These are phyloP conservation scores for Azorinus chamasolen DNA, from an alignment of 2,888 invertebrate genomes.

Conservation along the genomic window DNA sequence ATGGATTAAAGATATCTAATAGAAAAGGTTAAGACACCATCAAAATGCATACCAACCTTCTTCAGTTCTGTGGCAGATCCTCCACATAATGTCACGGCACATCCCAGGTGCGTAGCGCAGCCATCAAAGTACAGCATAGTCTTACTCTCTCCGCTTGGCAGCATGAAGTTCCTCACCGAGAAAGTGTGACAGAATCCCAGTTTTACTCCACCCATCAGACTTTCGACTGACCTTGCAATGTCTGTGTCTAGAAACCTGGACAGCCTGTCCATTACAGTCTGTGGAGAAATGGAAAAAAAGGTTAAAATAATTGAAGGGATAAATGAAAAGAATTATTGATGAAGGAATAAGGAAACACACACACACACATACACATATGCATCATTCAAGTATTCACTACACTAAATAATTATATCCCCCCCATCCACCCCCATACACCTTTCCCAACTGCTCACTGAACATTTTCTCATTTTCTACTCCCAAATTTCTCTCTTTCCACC, in stretches of 20 bases:
- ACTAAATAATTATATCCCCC: too few species aligned
- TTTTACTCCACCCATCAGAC: constrained; percentile 90
- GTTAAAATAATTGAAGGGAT: too few species aligned
- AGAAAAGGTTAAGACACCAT: too few species aligned
- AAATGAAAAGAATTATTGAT: too few species aligned
- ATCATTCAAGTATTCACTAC: too few species aligned
- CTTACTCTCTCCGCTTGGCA: constrained; percentile 88
- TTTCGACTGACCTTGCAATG: constrained; percentile 94
- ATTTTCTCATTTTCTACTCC: too few species aligned
- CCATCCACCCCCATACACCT: too few species aligned
- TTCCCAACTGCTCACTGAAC: too few species aligned
- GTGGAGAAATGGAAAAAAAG: constrained; percentile 29
- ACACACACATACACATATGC: too few species aligned
- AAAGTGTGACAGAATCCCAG: constrained; percentile 95
- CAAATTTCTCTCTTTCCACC: too few species aligned
- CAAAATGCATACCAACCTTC: constrained; percentile 87
- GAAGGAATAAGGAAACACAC: too few species aligned
- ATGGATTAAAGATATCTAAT: too few species aligned
- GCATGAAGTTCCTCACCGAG: constrained; percentile 88
- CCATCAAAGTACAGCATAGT: constrained; percentile 98
- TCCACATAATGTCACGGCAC: constrained; percentile 95
- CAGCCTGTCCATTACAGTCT: constrained; percentile 92
- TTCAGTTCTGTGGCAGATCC: constrained; percentile 90
- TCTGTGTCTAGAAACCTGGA: constrained; percentile 94
- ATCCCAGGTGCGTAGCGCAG: constrained; percentile 94